phyloP scores from a whole-genome alignment of 2,888 invertebrate species.

The Euproctis similis region DNA sequence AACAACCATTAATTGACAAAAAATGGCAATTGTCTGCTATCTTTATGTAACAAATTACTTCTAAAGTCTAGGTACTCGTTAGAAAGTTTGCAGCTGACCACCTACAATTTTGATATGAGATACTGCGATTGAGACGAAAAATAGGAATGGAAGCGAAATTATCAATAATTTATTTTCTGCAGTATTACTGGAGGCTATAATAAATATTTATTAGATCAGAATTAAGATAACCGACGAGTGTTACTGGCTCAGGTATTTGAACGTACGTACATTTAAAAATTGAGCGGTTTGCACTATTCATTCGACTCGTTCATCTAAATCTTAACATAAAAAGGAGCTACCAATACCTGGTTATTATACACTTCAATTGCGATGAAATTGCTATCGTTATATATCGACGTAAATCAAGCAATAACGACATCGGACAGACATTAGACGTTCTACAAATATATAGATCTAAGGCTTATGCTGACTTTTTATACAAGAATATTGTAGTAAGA shows the following conservation, averaged over 20 bases:
- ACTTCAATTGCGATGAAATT: no score
- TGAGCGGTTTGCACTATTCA: constrained; percentile 4
- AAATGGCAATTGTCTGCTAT: no score
- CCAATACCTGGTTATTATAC: no score
- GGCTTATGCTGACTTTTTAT: no score
- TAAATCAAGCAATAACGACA: no score
- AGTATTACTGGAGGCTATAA: constrained; percentile 1
- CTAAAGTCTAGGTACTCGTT: constrained; percentile 1
- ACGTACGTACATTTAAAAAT: no score
- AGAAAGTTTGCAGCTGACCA: constrained; percentile 4
- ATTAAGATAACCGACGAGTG: neutral
- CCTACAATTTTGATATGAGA: constrained; percentile 3
- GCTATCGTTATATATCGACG: no score
- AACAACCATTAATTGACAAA: no score
- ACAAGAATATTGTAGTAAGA: no score
- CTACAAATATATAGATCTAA: no score
- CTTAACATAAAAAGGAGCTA: constrained; percentile 1
- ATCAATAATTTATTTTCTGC: constrained; percentile 3
- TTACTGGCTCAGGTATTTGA: neutral
- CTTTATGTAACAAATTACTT: no score
- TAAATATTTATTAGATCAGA: constrained; percentile 2
- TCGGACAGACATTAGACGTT: no score
- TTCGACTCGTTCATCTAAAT: constrained; percentile 13
- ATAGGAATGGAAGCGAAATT: constrained; percentile 4
- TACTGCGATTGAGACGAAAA: constrained; percentile 3